Percentiles rank a stretch among this genome's conserved stretches.
Conservation (phyloP, 2,113 vertebrate genomes). For the Ctenomys sociabilis region DNA sequence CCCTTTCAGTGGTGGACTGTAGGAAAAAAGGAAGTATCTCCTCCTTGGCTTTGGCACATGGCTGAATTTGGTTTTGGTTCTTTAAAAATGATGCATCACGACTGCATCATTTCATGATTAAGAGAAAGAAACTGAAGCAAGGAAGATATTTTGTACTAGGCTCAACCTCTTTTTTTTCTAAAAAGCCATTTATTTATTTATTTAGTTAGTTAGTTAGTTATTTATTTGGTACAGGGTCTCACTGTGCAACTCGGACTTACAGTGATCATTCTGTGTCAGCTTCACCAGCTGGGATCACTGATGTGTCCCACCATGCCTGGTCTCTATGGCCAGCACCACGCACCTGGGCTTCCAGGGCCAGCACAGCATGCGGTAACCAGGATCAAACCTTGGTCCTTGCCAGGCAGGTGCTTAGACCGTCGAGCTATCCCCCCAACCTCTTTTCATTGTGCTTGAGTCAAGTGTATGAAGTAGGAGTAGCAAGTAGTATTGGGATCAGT, state of each 20-base stretch:
- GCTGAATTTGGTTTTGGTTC: constrained; percentile 42
- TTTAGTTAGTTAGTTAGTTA: too few species aligned
- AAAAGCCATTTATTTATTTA: too few species aligned
- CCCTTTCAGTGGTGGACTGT: neutral
- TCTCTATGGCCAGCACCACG: too few species aligned
- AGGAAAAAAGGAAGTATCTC: constrained; percentile 6
- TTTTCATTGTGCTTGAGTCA: constrained; percentile 24
- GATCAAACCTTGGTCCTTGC: too few species aligned
- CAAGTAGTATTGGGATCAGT: neutral
- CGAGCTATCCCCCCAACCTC: neutral
- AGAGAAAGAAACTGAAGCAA: constrained; percentile 54
- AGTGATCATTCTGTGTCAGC: too few species aligned
- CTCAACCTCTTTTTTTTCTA: neutral
- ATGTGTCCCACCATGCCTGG: too few species aligned
- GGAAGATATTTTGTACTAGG: constrained; percentile 27
- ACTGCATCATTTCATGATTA: neutral
- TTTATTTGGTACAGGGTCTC: too few species aligned
- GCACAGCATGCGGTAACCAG: too few species aligned
- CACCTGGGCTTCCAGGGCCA: too few species aligned
- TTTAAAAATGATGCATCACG: constrained; percentile 43
- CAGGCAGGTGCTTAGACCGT: too few species aligned
- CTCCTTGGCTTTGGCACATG: constrained; percentile 37
- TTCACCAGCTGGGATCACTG: too few species aligned
- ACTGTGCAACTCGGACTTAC: too few species aligned
- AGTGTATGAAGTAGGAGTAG: neutral